Base-by-base conservation (phyloP, 2,797 vertebrate genomes). In the Anableps anableps region DNA sequence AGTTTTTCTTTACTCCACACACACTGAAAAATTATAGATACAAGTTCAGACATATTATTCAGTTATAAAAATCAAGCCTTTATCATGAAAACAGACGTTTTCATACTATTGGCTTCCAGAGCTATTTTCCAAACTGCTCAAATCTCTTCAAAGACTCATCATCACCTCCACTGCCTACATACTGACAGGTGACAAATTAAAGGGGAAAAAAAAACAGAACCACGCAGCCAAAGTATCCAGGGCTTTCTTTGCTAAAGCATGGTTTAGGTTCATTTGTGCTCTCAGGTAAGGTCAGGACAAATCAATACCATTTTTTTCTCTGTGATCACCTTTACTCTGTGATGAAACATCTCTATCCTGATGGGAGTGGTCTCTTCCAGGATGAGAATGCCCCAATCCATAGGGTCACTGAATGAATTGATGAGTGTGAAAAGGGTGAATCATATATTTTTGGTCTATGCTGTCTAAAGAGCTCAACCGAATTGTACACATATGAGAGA, bases 401-500 rank as follows among this genome's bases (percentile, higher is more conserved):
- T 29, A 72, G 74, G 79, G 79, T 80, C 79, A 80, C 74, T 76
- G 79, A 76, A 50, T 80, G 79, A 76, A 72, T 76, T 80, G 79
- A 80, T 80, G 79, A 80, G 79, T 68, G 64, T 80, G 78, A 71
- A 72, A 80, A 80, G 72, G 41, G 74, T 75, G 74, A 80, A 62
- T 50, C 51, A 16, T 19, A 41, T 51, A 76, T 34, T 60, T 70
- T 41, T 60, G 43, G 51, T 70, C 48, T 72, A 71, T 76, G 51
- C 11, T 31, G 51, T 41, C 51, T 34, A 26, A 48, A 74, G 13
- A 68, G 29, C 21, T 68, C 17, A 74, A 45, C 72, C 19, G 21
- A 36, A 48, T n/a, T 36, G 72, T 38, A 38, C 41, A 75, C 64
- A 21, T 11, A 58, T 70, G 66, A 34, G 16, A 60, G n/a, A 31